These are phyloP conservation scores for Zaprionus ghesquierei DNA, from an alignment of 1,140 invertebrate genomes.

Conservation along the genomic window DNA sequence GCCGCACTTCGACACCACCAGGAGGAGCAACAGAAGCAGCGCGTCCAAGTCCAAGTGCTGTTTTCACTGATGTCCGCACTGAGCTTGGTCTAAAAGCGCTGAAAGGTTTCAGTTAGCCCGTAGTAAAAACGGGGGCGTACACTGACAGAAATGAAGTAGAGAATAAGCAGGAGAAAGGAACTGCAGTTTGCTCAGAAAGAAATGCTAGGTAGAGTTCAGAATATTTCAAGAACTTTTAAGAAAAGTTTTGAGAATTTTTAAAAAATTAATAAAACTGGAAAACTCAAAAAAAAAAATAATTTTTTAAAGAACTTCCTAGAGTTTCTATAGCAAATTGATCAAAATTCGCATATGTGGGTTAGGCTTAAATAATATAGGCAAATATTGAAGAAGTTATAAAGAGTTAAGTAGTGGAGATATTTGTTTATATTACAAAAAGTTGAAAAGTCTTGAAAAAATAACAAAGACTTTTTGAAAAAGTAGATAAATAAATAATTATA, in stretches of 20 bases:
- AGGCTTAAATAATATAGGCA: no score
- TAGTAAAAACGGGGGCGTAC: conserved; percentile 25
- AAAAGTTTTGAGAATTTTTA: not conserved
- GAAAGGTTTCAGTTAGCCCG: conserved; percentile 61
- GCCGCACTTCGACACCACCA: not conserved
- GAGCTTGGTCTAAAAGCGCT: conserved; percentile 59
- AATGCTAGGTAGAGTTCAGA: no score
- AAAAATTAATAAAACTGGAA: not conserved
- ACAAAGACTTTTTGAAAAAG: no score
- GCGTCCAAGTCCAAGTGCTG: conserved; percentile 2
- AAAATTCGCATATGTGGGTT: no score
- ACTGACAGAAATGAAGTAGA: conserved; percentile 11
- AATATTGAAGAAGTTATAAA: no score
- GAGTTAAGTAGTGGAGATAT: no score
- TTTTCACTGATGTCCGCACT: conserved; percentile 6
- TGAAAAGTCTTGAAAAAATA: no score
- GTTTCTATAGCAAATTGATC: no score
- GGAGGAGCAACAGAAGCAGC: no score
- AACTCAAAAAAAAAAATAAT: not conserved
- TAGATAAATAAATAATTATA: no score
- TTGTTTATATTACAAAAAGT: no score
- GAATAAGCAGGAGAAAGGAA: not conserved
- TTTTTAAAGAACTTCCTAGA: not conserved
- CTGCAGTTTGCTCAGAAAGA: not conserved
- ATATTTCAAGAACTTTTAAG: no score